Percentiles rank a stretch among this genome's conserved stretches.
Evolutionary conservation across 2,888 invertebrate genomes (phyloP).

Genomic region (Himalopsyche anomala): DNA sequence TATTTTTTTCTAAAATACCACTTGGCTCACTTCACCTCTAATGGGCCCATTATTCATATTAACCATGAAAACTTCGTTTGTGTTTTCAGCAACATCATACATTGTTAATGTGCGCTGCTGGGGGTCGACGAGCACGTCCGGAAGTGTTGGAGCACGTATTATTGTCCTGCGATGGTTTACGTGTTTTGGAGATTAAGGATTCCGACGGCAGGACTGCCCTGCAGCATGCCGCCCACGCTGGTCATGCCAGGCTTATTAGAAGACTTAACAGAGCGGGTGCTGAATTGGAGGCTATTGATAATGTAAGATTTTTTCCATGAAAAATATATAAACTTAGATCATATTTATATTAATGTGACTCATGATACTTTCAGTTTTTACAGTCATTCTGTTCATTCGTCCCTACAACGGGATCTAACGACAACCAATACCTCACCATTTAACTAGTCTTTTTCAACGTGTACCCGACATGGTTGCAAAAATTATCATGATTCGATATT

Average conservation of each 20-base stretch:
- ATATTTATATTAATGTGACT: too few relatives aligned
- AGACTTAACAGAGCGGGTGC: slow-evolving; percentile 83
- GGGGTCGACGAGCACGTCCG: slow-evolving; percentile 81
- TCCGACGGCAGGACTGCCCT: slow-evolving; percentile 85
- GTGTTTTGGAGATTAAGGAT: slow-evolving; percentile 78
- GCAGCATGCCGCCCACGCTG: slow-evolving; percentile 85
- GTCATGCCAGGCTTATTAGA: slow-evolving; percentile 81
- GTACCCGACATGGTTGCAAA: too few relatives aligned
- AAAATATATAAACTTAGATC: not conserved
- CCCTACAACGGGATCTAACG: too few relatives aligned
- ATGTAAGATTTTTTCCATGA: slow-evolving; percentile 74
- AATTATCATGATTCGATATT: too few relatives aligned
- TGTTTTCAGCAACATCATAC: slow-evolving; percentile 81
- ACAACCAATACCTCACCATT: too few relatives aligned
- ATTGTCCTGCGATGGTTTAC: slow-evolving; percentile 66
- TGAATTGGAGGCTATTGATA: slow-evolving; percentile 81
- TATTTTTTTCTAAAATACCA: too few relatives aligned
- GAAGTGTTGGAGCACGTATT: slow-evolving; percentile 81
- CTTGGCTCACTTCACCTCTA: too few relatives aligned
- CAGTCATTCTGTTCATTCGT: too few relatives aligned
- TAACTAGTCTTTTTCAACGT: too few relatives aligned
- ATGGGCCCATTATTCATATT: not conserved
- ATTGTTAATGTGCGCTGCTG: slow-evolving; percentile 86
- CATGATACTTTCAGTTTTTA: too few relatives aligned
- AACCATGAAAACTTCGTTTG: not conserved